Base-by-base conservation (phyloP, 2,797 vertebrate genomes). In the Coreius guichenoti region DNA sequence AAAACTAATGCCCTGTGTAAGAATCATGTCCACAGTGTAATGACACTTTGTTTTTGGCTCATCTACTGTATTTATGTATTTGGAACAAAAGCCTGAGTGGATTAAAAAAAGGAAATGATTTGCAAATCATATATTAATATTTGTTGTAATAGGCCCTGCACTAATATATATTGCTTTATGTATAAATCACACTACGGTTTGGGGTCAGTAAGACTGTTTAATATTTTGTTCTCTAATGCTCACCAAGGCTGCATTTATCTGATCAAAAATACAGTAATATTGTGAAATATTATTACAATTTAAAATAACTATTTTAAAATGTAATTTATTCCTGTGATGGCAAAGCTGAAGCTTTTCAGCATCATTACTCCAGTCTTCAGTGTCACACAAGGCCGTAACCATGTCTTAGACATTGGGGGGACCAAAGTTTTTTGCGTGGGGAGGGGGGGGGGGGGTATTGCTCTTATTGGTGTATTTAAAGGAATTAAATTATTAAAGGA, bases 111-210 rank as follows among this genome's bases (percentile, higher is more conserved):
- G 36, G 6, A 70, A 73, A 82, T 73, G 0, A 47, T 61, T 33
- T 47, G 81, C 8, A 61, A 73, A 73, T 49, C 17, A 72, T 74
- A 33, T 61, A n/a, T 23, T 61, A 61, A 23, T 58, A n/a, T 74
- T 73, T 63, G 29, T 33, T 47, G 6, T 23, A 43, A 69, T 80
- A 85, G 81, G 76, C 56, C 83, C 73, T 85, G 43, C 54, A 85
- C 73, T 78, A n/a, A 73, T 58, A 83, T 86, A 78, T 82, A 85
- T 87, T 90, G 87, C 87, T 88, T 88, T 47, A 68, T 80, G 75
- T 76, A 84, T 39, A 69, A 51, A 76, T 56, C 19, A 80, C 31
- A 77, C 61, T 26, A 43, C 23, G 26, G 12, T 43, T 78, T 63
- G 9, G 76, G n/a, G 14, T 29, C 17, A 29, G n/a, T 7, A 29